Conservation (phyloP, 2,797 vertebrate genomes). For the Chelonia mydas region DNA sequence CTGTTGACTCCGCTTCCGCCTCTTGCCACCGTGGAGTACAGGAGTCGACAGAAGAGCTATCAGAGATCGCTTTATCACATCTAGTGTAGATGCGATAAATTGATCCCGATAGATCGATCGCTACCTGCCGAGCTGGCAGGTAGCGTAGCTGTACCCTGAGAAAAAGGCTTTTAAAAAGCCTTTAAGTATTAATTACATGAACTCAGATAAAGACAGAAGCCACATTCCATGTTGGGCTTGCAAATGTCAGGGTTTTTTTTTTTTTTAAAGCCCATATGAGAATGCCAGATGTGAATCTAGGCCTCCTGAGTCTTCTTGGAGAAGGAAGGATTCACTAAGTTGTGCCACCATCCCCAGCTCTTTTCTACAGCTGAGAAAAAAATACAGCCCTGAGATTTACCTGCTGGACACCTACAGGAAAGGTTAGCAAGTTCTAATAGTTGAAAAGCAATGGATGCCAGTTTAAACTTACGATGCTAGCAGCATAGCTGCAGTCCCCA, state of each 20-base stretch:
- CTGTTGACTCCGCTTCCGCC: no score
- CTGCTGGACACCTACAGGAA: neutral
- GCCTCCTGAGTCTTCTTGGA: neutral
- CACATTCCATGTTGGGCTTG: neutral
- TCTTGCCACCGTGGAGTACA: no score
- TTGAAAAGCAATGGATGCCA: neutral
- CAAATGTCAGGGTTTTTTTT: neutral
- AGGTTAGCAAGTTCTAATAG: neutral
- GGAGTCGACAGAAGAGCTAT: no score
- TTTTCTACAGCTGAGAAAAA: neutral
- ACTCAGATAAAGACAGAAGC: neutral
- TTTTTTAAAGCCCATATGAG: neutral
- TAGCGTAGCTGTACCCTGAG: neutral
- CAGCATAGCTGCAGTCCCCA: conserved; percentile 97
- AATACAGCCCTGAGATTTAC: neutral
- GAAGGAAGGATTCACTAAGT: neutral
- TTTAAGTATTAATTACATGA: neutral
- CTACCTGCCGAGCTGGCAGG: no score
- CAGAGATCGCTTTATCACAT: no score
- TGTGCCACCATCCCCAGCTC: neutral
- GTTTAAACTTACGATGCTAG: conserved; percentile 93
- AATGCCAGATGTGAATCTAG: neutral
- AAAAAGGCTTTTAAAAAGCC: neutral
- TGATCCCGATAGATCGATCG: no score
- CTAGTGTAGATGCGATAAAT: no score